phyloP scores from a whole-genome alignment of 2,797 vertebrate species.

The Chelonia mydas region DNA sequence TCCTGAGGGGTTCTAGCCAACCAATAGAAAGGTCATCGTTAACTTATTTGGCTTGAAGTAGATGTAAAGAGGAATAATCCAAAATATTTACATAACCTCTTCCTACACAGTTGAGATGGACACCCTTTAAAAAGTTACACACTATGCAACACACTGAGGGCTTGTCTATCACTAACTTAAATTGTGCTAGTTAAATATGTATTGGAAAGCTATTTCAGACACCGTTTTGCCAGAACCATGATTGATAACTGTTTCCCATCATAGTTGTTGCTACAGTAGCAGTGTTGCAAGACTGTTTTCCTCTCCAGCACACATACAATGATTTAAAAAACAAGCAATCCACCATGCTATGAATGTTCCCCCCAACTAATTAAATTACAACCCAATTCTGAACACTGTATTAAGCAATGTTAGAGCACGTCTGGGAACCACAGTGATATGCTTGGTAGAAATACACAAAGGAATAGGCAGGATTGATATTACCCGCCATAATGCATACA shows the following conservation, averaged over 20 bases:
- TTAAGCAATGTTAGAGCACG: neutral
- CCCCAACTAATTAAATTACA: conserved; percentile 18
- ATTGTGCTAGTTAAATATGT: neutral
- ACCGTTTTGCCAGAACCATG: neutral
- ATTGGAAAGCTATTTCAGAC: neutral
- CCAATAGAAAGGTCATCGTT: neutral
- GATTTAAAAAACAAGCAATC: conserved; percentile 17
- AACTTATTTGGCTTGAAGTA: conserved; percentile 29
- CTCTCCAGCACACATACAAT: neutral
- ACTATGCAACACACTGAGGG: neutral
- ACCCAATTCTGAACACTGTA: neutral
- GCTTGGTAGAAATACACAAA: neutral
- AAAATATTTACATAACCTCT: neutral
- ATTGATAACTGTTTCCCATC: conserved; percentile 7
- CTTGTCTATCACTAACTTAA: neutral
- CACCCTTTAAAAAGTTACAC: neutral
- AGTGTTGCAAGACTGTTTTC: neutral
- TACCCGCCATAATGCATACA: fast-evolving
- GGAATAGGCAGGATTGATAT: neutral
- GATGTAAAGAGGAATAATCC: neutral
- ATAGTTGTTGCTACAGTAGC: neutral
- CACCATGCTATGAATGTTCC: neutral
- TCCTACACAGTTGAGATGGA: neutral
- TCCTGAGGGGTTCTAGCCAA: neutral
- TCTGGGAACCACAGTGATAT: neutral